phyloP scores from a whole-genome alignment of 2,888 invertebrate species.

The Macaria notata region DNA sequence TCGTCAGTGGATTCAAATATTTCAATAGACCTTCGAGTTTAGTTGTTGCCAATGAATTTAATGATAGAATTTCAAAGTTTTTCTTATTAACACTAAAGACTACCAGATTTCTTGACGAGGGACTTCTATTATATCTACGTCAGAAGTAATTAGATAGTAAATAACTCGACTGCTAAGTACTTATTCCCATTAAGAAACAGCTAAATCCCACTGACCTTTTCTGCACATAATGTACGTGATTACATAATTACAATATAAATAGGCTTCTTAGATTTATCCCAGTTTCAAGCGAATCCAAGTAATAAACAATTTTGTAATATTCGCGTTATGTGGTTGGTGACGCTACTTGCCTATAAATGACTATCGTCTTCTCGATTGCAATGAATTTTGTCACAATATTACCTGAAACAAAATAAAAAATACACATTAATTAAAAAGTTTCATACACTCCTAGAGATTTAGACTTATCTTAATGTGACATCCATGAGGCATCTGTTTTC shows the following conservation, averaged over 20 bases:
- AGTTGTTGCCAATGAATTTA: too few relatives aligned
- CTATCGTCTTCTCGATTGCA: background rate
- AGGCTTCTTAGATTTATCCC: slow-evolving; percentile 13
- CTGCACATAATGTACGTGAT: slow-evolving; percentile 3
- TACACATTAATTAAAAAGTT: background rate
- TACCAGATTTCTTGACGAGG: too few relatives aligned
- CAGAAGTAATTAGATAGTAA: slow-evolving; percentile 2
- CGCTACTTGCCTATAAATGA: slow-evolving; percentile 17
- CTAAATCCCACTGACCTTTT: slow-evolving; percentile 9
- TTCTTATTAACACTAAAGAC: too few relatives aligned
- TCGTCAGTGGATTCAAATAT: too few relatives aligned
- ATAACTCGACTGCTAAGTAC: background rate
- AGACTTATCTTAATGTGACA: slow-evolving; percentile 36
- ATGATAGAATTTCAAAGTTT: too few relatives aligned
- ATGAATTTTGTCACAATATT: slow-evolving; percentile 29
- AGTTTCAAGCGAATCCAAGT: slow-evolving; percentile 4
- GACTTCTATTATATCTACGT: too few relatives aligned
- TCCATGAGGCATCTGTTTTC: slow-evolving; percentile 48
- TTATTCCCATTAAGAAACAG: slow-evolving; percentile 9
- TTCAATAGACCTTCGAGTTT: too few relatives aligned
- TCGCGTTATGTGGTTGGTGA: slow-evolving; percentile 10
- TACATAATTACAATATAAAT: slow-evolving; percentile 15
- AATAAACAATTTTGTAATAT: slow-evolving; percentile 17
- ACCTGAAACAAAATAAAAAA: slow-evolving; percentile 45
- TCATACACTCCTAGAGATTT: background rate